Percentiles rank a stretch among this genome's conserved stretches.
Conservation (phyloP, 2,888 invertebrate species). For the Ethmia dodecea region DNA sequence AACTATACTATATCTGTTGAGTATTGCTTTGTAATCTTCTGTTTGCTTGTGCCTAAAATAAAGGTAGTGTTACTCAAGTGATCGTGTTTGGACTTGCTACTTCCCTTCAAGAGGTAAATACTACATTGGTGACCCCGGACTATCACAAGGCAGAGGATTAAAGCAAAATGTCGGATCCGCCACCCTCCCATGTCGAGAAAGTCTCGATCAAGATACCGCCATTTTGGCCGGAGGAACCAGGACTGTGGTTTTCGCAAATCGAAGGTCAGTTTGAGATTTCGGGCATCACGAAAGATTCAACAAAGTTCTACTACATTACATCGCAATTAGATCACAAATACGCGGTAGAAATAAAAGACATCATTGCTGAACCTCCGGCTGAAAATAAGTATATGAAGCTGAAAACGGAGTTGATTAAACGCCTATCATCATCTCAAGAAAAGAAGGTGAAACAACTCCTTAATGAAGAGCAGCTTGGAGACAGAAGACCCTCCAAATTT, state of each 20-base stretch:
- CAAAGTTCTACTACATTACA: slow-evolving; percentile 9
- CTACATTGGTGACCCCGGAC: not conserved
- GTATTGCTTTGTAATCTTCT: too few relatives aligned
- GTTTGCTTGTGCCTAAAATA: too few relatives aligned
- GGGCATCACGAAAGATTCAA: slow-evolving; percentile 3
- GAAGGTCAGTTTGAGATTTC: not conserved
- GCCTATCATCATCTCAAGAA: slow-evolving; percentile 18
- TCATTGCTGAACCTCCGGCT: slow-evolving; percentile 1
- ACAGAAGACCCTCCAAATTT: slow-evolving; percentile 20
- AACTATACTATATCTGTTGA: too few relatives aligned
- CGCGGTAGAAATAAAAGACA: slow-evolving; percentile 5
- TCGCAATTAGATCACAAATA: slow-evolving; percentile 5
- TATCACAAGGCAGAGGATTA: too few relatives aligned
- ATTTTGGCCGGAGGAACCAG: not conserved
- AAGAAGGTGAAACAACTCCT: slow-evolving; percentile 19
- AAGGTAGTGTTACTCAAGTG: not conserved
- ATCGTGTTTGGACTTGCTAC: not conserved
- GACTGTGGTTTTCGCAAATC: not conserved
- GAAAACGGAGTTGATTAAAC: slow-evolving; percentile 8
- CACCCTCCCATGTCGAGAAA: not conserved
- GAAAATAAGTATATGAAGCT: slow-evolving; percentile 9
- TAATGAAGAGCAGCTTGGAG: slow-evolving; percentile 14
- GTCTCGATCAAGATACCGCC: not conserved
- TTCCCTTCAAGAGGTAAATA: not conserved
- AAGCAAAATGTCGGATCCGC: not conserved